Evolutionary conservation across 2,113 vertebrate genomes (phyloP), one percentile per base, ranked within the genome.

Genomic region (Thermophis baileyi): DNA sequence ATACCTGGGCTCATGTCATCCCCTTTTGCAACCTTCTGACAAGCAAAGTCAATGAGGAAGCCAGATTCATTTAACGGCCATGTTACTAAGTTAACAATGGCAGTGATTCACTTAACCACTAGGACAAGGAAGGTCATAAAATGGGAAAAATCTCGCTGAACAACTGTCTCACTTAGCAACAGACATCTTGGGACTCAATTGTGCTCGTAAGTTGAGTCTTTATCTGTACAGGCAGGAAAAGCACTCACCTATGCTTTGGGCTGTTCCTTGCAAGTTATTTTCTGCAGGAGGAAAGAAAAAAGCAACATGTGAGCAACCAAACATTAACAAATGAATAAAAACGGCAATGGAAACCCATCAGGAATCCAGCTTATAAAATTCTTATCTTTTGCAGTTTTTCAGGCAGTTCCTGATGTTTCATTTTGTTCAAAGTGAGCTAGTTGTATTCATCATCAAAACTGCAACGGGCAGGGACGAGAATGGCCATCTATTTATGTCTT

Each of bases 391-490:
- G 35, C 88, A 92, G 95, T 96, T 96, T 95, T 94, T 97, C 97
- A 97, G 97, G 96, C 30, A 96, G 95, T 97, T 97, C 96, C 74
- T 27, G 1, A 0, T 40, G 2, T 97, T 95, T 97, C 96, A 97
- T n/a, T n/a, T 81, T 44, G 22, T 44, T 97, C 97, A 97, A 95
- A 97, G 97, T 97, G 97, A 97, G 97, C 97, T 97, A 97, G 97
- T 95, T 95, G 40, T 88, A 88, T 30, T 97, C 97, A 97, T 97
- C 97, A 97, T 0, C 50, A 97, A 97, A 97, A 97, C 97, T 30
- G 74, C 10, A 27, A 14, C 8, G 0, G 6, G 35, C 24, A 20
- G 18, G 6, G 16, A 8, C 0, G 35, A 40, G 2, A 40, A 44
- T 9, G 35, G 6, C 18, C 69, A 9, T 40, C 14, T 53, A 16